These are phyloP conservation scores for Sminthopsis crassicaudata DNA, from an alignment of 2,113 vertebrate genomes.

Conservation along the genomic window DNA sequence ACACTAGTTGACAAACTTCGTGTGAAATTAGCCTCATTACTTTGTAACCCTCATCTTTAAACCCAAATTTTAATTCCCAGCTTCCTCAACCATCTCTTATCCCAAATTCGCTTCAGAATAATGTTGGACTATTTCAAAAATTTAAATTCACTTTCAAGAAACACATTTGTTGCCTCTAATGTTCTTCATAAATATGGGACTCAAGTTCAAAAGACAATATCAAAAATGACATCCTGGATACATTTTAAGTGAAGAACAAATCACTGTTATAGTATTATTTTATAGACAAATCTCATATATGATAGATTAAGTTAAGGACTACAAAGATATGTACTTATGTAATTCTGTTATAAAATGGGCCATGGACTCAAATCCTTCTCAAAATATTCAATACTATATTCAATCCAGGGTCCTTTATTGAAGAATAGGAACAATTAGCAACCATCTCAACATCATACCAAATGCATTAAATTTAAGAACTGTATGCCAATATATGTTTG, in stretches of 20 bases:
- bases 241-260: neutral
- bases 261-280: neutral
- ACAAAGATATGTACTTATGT: neutral
- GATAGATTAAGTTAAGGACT: neutral
- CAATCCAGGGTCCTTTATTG: constrained; percentile 28
- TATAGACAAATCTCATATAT: neutral
- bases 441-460: constrained; percentile 54
- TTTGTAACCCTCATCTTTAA: neutral
- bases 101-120: neutral
- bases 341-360: neutral
- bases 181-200: neutral
- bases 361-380: constrained; percentile 30
- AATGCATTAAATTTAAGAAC: constrained; percentile 40
- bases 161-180: neutral
- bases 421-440: constrained; percentile 28
- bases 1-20: neutral
- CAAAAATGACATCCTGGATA: neutral
- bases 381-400: constrained; percentile 42
- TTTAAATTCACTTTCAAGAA: neutral
- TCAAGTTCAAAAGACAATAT: neutral
- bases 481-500: constrained; percentile 38
- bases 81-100: neutral
- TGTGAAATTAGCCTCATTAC: neutral
- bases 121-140: neutral
- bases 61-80: neutral